Conservation (phyloP, 2,797 vertebrate species). For the Smutsia temminckii region DNA sequence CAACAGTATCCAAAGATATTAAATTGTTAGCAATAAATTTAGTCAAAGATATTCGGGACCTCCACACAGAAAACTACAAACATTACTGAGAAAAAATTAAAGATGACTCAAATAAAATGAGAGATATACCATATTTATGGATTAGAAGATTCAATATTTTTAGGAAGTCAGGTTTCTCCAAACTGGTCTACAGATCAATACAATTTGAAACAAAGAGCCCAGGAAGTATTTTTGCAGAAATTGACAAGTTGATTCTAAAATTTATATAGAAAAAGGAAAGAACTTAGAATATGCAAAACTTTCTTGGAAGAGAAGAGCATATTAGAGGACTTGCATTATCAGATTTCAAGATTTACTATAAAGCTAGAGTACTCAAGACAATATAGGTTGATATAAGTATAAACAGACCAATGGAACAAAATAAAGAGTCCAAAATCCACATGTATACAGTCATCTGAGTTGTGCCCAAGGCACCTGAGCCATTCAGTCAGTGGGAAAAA, state of each 20-base stretch:
- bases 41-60: background rate
- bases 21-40: background rate
- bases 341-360: constrained; percentile 9
- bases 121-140: background rate
- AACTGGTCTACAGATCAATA: background rate
- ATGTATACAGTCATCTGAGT: background rate
- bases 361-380: background rate
- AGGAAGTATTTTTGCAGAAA: background rate
- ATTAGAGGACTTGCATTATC: background rate
- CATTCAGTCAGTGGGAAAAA: background rate
- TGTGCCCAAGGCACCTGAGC: background rate
- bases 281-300: background rate
- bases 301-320: background rate
- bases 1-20: background rate
- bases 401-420: background rate
- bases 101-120: background rate
- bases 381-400: background rate
- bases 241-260: background rate
- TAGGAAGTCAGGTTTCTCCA: background rate
- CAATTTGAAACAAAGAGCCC: background rate
- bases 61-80: background rate
- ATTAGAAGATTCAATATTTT: background rate
- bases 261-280: background rate
- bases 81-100: background rate
- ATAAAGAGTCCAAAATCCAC: background rate